These are phyloP conservation scores for Diloba caeruleocephala DNA, from an alignment of 2,888 invertebrate species.

Conservation along the genomic window DNA sequence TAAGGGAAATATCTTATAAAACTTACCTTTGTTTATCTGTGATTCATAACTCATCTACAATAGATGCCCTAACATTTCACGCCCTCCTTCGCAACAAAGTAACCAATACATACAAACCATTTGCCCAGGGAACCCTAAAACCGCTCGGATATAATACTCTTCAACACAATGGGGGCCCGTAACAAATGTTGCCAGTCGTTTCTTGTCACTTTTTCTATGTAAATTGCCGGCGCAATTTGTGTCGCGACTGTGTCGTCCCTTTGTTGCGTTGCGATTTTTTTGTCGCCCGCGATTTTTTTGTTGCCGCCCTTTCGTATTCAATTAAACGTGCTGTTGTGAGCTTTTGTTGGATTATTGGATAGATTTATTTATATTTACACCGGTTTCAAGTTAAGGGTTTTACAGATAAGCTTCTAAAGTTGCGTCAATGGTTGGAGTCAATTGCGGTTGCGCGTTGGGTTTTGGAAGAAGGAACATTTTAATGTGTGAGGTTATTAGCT, in stretches of 20 bases:
- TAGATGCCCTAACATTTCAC: too few species aligned
- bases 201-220: constrained; percentile 86
- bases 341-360: constrained; percentile 41
- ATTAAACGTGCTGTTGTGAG: constrained; percentile 42
- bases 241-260: constrained; percentile 64
- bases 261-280: constrained; percentile 53
- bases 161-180: constrained; percentile 78
- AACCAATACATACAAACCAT: not conserved
- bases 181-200: constrained; percentile 83
- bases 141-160: constrained; percentile 71
- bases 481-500: not conserved
- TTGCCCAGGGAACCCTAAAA: constrained; percentile 30
- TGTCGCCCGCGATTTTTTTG: constrained; percentile 43
- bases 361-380: constrained; percentile 52
- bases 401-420: constrained; percentile 18
- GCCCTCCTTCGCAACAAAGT: too few species aligned
- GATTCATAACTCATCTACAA: too few species aligned
- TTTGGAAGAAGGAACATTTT: not conserved
- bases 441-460: constrained; percentile 1
- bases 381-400: constrained; percentile 7
- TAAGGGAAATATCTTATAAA: too few species aligned
- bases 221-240: constrained; percentile 85
- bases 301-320: constrained; percentile 42
- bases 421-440: constrained; percentile 6
- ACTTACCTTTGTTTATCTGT: too few species aligned